phyloP scores from a whole-genome alignment of 1,140 invertebrate species.

The Sipha flava region DNA sequence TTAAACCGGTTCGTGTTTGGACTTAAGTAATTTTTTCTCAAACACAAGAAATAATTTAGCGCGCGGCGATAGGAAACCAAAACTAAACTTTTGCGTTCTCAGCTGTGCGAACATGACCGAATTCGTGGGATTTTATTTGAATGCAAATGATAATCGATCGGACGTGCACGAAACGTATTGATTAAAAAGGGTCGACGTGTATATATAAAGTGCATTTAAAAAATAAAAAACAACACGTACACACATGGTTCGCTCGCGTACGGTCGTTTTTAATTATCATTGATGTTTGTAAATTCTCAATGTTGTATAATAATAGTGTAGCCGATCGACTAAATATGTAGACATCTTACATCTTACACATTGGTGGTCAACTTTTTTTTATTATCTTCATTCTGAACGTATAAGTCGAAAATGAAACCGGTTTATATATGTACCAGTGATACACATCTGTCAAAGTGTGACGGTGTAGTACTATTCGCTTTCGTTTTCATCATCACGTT shows the following conservation, averaged over 20 bases:
- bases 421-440: background rate
- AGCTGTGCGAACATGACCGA: too few species aligned
- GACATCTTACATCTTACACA: background rate
- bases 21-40: background rate
- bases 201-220: background rate
- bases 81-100: too few species aligned
- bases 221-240: too few species aligned
- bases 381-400: background rate
- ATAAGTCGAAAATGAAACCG: background rate
- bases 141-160: too few species aligned
- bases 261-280: background rate
- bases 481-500: constrained; percentile 13
- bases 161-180: too few species aligned
- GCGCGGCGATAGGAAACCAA: too few species aligned
- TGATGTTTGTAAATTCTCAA: background rate
- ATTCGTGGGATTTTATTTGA: too few species aligned
- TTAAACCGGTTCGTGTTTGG: background rate
- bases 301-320: background rate
- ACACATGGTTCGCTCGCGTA: background rate
- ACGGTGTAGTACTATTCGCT: background rate
- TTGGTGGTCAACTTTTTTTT: background rate
- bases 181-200: background rate
- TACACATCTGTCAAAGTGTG: constrained; percentile 20
- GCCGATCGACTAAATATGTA: background rate
- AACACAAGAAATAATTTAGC: too few species aligned